Evolutionary conservation across 2,888 invertebrate genomes (phyloP), one percentile per base, ranked within the genome.

Genomic region (Hybos culiciformis): DNA sequence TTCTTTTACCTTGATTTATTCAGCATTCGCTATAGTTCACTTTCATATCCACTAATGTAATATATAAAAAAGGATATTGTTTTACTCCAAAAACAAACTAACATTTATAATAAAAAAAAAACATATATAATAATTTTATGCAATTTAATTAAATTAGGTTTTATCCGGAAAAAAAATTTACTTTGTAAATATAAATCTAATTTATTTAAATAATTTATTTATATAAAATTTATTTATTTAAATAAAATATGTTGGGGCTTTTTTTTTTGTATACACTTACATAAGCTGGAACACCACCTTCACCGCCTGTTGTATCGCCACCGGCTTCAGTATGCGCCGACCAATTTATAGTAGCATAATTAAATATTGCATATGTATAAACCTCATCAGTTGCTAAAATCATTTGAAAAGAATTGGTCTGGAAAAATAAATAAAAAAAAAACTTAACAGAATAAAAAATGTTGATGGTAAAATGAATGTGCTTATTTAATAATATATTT

Each of bases 331-430:
- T 90, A 56, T 90, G 87, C 11, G 83, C 79, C 11, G 84, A 85
- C 91, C 94, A 96, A 55, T 80, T 82, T 46, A 97, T 77, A 50
- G 85, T 78, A 41, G 81, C 76, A 61, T 97, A 98, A 69, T 97
- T 97, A 66, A 90, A 91, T 42, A 98, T 90, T 1, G 83, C 88
- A 60, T 94, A 98, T 0, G 94, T 91, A 57, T 84, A 83, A 4
- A 90, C 86, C 69, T 91, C 93, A 60, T 94, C 91, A 0, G 93
- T 91, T 1, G 86, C 88, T 41, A 97, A 62, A 4, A 94, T 79
- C 73, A 90, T 71, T 79, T 98, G 97, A 71, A 93, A 97, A 0
- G 93, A 91, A 62, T 96, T 96, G 2, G 91, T 90, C 83, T 87
- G 68, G 6, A 68, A 69, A 40, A 45, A 15, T n/a, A 12, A 26